A percentile compares a stretch with the other conserved stretches of the same genome.
These are phyloP conservation scores for Vicugna pacos DNA, from an alignment of 2,113 vertebrate species.

Conservation along the genomic window DNA sequence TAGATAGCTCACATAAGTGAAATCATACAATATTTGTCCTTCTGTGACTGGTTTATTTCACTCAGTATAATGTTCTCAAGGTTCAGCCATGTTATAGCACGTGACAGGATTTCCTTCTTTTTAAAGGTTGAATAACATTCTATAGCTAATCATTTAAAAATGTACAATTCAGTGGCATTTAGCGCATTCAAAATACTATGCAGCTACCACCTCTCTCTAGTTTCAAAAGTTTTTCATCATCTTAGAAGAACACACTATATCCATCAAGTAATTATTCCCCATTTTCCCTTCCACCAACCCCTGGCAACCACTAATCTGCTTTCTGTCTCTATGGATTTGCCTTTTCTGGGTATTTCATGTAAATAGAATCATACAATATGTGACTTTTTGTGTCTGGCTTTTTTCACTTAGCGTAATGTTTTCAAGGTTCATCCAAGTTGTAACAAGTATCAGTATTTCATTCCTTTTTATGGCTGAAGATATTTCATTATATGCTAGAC, in stretches of 20 bases:
- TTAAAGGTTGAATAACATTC: conserved; percentile 34
- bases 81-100: neutral
- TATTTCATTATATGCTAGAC: neutral
- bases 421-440: neutral
- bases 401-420: conserved; percentile 9
- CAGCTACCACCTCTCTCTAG: neutral
- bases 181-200: neutral
- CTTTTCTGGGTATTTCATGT: neutral
- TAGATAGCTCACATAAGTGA: neutral
- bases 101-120: conserved; percentile 6
- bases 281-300: neutral
- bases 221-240: conserved; percentile 17
- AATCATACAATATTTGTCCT: neutral
- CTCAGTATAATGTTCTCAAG: neutral
- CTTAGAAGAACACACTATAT: neutral
- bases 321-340: neutral
- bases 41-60: neutral
- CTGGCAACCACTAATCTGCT: neutral
- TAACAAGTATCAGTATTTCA: neutral
- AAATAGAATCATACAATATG: neutral
- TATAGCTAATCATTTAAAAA: neutral
- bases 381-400: neutral
- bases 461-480: conserved; percentile 6
- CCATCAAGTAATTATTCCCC: neutral
- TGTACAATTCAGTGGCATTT: neutral